phyloP scores from a whole-genome alignment of 2,888 invertebrate genomes.

The Xestobium rufovillosum region DNA sequence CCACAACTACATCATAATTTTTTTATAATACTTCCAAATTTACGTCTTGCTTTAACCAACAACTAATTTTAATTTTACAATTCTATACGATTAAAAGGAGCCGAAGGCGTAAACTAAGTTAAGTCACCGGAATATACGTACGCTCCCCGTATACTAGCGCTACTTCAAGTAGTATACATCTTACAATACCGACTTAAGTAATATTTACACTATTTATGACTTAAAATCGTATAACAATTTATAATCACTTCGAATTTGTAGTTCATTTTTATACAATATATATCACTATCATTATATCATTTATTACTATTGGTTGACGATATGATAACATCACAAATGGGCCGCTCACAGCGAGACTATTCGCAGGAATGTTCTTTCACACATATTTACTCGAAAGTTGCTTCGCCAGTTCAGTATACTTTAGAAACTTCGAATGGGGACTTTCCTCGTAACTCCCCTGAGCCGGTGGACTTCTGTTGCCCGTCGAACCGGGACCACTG shows the following conservation, averaged over 20 bases:
- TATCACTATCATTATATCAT: slow-evolving; percentile 28
- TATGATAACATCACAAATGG: slow-evolving; percentile 70
- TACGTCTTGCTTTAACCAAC: slow-evolving; percentile 29
- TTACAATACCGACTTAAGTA: slow-evolving; percentile 43
- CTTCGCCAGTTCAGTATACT: slow-evolving; percentile 97
- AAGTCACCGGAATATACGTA: no score
- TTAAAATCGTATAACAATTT: slow-evolving; percentile 43
- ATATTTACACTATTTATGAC: slow-evolving; percentile 39
- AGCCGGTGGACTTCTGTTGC: slow-evolving; percentile 41
- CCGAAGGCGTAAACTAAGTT: slow-evolving; percentile 17
- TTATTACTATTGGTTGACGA: slow-evolving; percentile 43
- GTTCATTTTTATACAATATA: slow-evolving; percentile 31
- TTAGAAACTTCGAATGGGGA: slow-evolving; percentile 94
- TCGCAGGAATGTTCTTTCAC: slow-evolving; percentile 47
- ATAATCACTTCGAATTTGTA: slow-evolving; percentile 41
- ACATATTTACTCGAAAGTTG: slow-evolving; percentile 96
- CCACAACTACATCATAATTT: slow-evolving; percentile 24
- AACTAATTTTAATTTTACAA: slow-evolving; percentile 29
- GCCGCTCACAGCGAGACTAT: slow-evolving; percentile 39
- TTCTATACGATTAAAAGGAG: slow-evolving; percentile 18
- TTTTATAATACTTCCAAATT: slow-evolving; percentile 27
- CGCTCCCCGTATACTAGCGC: no score
- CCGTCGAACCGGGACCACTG: slow-evolving; percentile 28
- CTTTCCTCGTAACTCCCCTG: slow-evolving; percentile 70
- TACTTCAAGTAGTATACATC: slow-evolving; percentile 38